These are phyloP conservation scores for Macrobrachium nipponense DNA, from an alignment of 1,140 invertebrate species.

Conservation along the genomic window DNA sequence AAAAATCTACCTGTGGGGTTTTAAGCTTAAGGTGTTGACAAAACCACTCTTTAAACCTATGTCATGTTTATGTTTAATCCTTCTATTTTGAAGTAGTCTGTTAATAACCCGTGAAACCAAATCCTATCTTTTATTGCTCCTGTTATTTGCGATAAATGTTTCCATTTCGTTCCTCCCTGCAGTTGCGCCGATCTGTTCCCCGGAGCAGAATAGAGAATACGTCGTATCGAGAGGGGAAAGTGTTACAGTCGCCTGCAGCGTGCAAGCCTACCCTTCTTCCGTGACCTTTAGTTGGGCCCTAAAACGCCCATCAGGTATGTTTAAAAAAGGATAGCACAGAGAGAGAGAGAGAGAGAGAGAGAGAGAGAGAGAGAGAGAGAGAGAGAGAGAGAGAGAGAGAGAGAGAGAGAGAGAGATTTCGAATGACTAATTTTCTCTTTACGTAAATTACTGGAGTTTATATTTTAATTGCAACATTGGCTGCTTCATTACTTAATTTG, in stretches of 20 bases:
- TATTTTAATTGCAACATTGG: too few relatives aligned
- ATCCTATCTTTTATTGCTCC: too few relatives aligned
- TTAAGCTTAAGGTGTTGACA: too few relatives aligned
- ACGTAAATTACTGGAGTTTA: too few relatives aligned
- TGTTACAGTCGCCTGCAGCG: constrained; percentile 9
- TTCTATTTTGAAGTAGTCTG: too few relatives aligned
- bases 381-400: neutral
- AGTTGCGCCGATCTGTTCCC: constrained; percentile 26
- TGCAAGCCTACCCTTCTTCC: constrained; percentile 15
- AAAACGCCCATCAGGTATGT: neutral
- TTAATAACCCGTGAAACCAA: too few relatives aligned
- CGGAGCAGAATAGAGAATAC: constrained; percentile 8
- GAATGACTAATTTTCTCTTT: too few relatives aligned
- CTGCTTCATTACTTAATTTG: too few relatives aligned
- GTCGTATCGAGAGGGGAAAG: neutral
- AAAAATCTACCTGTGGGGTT: too few relatives aligned
- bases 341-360: constrained; percentile 18
- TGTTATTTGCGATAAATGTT: neutral
- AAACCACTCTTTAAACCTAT: too few relatives aligned
- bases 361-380: constrained; percentile 15
- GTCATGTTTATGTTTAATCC: too few relatives aligned
- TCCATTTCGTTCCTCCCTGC: neutral
- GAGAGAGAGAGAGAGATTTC: too few relatives aligned
- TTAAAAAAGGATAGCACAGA: neutral
- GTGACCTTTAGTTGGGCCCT: constrained; percentile 37